Evolutionary conservation across 2,797 vertebrate species (phyloP), one percentile per base, ranked within the genome.

Genomic region (Coregonus sp.): DNA sequence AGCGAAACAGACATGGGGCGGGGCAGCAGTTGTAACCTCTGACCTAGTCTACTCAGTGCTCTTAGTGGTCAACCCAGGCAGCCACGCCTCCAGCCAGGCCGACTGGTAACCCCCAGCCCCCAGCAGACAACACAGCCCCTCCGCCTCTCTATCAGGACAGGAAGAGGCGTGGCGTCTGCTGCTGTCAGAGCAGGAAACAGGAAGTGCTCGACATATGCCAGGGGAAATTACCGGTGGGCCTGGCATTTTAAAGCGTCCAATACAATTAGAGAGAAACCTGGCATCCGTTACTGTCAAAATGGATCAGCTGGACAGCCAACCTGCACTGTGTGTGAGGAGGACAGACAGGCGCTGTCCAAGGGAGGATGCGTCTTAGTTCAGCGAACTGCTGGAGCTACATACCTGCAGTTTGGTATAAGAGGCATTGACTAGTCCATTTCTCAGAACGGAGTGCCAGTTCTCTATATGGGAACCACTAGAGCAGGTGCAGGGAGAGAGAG

Each of bases 321-420:
- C 87, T 89, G 89, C 79, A 81, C 85, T 77, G 65, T 80, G 71
- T 11, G 79, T 47, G 18, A 47, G 11, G 18, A 12, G 29, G 20
- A 51, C 70, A 72, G 89, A 84, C 83, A 87, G 87, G 83, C 76
- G 74, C 85, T 85, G 87, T 93, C 89, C 89, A 89, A 88, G 81
- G 79, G 87, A 82, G 82, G 86, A 86, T 80, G 87, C 81, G 61
- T 90, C 81, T 82, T 88, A 90, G 85, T 80, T 80, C 75, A 86
- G 78, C 81, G 83, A 86, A 86, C 88, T 88, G 89, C 82, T 66
- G 83, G 83, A 73, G 84, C 80, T 88, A 84, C 72, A 87, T 96
- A 99, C 98, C 97, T 99, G 98, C 89, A 99, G 94, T 94, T 99
- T 99, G 93, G 98, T 99, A 91, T 99, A 99, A 89, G 98, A 99